A percentile compares a stretch with the other conserved stretches of the same genome.
These are phyloP conservation scores for Danaus plexippus DNA, from an alignment of 1,140 invertebrate species.

Conservation along the genomic window DNA sequence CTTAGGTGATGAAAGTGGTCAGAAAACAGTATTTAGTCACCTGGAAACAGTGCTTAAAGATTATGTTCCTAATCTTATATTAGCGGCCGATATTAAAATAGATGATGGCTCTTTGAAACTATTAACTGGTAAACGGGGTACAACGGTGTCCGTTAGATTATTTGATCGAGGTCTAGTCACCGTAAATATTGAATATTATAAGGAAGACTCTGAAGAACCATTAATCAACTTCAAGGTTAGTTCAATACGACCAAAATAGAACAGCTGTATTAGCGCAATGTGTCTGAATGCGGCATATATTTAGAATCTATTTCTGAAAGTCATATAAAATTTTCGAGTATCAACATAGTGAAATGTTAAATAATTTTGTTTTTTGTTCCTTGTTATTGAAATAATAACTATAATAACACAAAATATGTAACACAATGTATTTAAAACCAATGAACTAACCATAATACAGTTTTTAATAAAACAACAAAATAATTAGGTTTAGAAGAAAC, in stretches of 20 bases:
- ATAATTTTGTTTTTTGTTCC: no score
- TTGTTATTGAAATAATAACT: no score
- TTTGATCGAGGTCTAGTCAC: slow-evolving; percentile 82
- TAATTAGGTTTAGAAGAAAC: no score
- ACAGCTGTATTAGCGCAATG: slow-evolving; percentile 1
- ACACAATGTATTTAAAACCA: no score
- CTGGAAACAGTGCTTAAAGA: slow-evolving; percentile 78
- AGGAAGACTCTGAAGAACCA: slow-evolving; percentile 79
- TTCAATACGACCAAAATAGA: slow-evolving; percentile 28
- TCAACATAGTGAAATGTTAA: no score
- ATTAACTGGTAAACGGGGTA: slow-evolving; percentile 78
- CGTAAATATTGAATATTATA: slow-evolving; percentile 86
- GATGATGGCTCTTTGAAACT: slow-evolving; percentile 79
- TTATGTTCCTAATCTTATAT: slow-evolving; percentile 78
- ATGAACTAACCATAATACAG: no score
- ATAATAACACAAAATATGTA: no score
- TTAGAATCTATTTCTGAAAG: no score
- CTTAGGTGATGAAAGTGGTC: slow-evolving; percentile 76
- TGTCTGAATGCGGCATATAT: no score
- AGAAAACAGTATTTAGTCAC: slow-evolving; percentile 76
- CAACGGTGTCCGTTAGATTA: slow-evolving; percentile 79
- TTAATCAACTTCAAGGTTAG: slow-evolving; percentile 82
- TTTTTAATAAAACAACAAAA: no score
- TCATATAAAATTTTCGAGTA: no score
- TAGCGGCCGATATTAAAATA: slow-evolving; percentile 73